phyloP scores from a whole-genome alignment of 2,113 vertebrate species.

The Etia nguti region DNA sequence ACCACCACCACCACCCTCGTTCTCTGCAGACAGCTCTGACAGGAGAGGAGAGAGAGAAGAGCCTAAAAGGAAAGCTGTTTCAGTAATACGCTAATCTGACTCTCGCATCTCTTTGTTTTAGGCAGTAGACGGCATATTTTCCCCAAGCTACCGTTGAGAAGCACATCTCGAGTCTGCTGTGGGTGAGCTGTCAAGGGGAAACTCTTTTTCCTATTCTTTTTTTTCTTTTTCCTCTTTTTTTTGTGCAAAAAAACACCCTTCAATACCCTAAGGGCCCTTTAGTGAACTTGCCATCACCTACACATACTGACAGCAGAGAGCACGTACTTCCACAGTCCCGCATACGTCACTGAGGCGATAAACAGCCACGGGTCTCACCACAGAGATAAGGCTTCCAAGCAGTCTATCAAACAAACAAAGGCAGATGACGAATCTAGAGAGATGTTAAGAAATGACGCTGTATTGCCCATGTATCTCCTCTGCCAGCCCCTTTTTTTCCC shows the following conservation, averaged over 20 bases:
- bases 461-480: constrained; percentile 36
- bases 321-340: constrained; percentile 12
- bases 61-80: constrained; percentile 55
- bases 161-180: constrained; percentile 42
- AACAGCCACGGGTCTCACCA: constrained; percentile 52
- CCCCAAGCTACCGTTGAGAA: constrained; percentile 41
- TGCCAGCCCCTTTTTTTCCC: constrained; percentile 3
- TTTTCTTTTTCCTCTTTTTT: not conserved
- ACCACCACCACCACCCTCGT: not conserved
- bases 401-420: constrained; percentile 65
- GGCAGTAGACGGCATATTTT: constrained; percentile 50
- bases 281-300: constrained; percentile 64
- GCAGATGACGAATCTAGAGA: constrained; percentile 42
- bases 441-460: constrained; percentile 45
- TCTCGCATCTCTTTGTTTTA: constrained; percentile 54
- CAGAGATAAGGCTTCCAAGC: constrained; percentile 61
- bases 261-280: constrained; percentile 47
- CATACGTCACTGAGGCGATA: constrained; percentile 54
- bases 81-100: constrained; percentile 53
- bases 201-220: constrained; percentile 16
- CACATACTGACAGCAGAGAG: constrained; percentile 56
- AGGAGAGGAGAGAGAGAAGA: constrained; percentile 37
- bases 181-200: constrained; percentile 52
- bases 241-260: constrained; percentile 24
- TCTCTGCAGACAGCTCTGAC: constrained; percentile 59